Conservation (phyloP, 1,140 invertebrate species). For the Spodoptera litura region DNA sequence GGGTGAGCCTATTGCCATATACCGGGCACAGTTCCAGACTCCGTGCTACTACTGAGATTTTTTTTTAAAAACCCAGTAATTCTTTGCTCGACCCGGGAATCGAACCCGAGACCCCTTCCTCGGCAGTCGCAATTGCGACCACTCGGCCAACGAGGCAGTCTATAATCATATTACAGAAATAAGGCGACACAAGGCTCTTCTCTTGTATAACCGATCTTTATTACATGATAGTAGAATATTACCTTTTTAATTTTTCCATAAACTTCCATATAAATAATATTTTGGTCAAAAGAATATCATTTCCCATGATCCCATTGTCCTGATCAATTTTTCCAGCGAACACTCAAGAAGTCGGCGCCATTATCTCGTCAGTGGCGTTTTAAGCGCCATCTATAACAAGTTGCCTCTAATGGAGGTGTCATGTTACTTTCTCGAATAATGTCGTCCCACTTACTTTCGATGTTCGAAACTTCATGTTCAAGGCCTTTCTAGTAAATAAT, state of each 20-base stretch:
- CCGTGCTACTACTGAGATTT: too few relatives aligned
- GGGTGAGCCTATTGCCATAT: too few relatives aligned
- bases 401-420: conserved; percentile 65
- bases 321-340: conserved; percentile 37
- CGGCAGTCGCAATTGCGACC: too few relatives aligned
- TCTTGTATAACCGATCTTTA: too few relatives aligned
- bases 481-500: conserved; percentile 30
- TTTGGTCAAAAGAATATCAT: conserved; percentile 9
- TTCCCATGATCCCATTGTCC: conserved; percentile 15
- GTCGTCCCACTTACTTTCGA: conserved; percentile 50
- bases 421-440: conserved; percentile 59
- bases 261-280: not conserved
- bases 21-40: too few relatives aligned
- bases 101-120: too few relatives aligned
- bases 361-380: conserved; percentile 56
- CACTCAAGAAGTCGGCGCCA: conserved; percentile 47
- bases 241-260: not conserved
- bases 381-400: conserved; percentile 58
- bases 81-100: too few relatives aligned
- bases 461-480: conserved; percentile 18
- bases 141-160: too few relatives aligned
- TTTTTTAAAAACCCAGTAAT: too few relatives aligned
- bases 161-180: too few relatives aligned
- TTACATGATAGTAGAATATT: not conserved
- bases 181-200: too few relatives aligned